Conservation (phyloP, 2,888 invertebrate species). For the Automeris io region DNA sequence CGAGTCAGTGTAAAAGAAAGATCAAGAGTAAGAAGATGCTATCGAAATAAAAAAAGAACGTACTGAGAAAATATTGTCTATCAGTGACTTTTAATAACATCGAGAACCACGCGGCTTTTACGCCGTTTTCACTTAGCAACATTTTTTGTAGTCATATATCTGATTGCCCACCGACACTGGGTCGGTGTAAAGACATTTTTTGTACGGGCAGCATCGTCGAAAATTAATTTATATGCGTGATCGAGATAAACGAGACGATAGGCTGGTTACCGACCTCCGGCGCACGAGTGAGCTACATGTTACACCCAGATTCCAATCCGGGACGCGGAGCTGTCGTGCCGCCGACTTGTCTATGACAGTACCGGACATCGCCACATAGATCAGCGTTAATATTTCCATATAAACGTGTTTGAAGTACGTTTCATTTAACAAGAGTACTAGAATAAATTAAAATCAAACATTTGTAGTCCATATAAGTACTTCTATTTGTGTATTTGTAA, state of each 20-base stretch:
- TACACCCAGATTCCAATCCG: background rate
- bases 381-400: no score
- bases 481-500: no score
- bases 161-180: conserved; percentile 14
- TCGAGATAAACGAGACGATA: conserved; percentile 19
- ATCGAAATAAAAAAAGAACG: no score
- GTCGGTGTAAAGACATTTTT: conserved; percentile 19
- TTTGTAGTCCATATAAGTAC: no score
- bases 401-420: no score
- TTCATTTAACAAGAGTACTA: no score
- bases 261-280: conserved; percentile 14
- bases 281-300: background rate
- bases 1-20: no score
- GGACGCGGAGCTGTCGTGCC: background rate
- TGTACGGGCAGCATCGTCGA: conserved; percentile 21
- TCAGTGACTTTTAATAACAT: background rate
- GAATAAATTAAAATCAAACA: no score
- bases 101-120: background rate
- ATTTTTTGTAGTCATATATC: conserved; percentile 8
- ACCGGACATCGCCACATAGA: no score
- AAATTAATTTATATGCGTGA: conserved; percentile 30
- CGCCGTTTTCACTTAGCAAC: background rate
- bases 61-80: no score
- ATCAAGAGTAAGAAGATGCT: no score
- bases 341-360: background rate